Evolutionary conservation across 2,113 vertebrate species (phyloP).

Genomic region (Thinocorus orbignyianus): DNA sequence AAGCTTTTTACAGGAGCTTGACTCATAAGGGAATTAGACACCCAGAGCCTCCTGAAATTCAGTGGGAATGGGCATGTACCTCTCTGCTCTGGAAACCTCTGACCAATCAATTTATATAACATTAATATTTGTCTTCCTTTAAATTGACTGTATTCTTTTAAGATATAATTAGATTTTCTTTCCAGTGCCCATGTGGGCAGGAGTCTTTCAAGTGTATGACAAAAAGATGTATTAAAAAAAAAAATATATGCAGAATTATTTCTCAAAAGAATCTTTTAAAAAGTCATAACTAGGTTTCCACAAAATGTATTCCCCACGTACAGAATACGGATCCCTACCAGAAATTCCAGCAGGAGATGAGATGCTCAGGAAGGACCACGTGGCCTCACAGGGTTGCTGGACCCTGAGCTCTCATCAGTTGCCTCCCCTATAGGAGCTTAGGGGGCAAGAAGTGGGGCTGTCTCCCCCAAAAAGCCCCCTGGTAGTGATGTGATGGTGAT

Average conservation of each 20-base stretch:
- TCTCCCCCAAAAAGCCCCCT: not conserved
- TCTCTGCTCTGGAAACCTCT: not conserved
- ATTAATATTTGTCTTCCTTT: slow-evolving; percentile 20
- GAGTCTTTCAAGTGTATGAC: not conserved
- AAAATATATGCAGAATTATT: not conserved
- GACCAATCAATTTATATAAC: not conserved
- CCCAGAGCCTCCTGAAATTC: not conserved
- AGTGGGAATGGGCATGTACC: not conserved
- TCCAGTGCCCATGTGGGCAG: not conserved
- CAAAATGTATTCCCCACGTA: not conserved
- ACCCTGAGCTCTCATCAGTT: not conserved
- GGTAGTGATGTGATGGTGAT: not conserved
- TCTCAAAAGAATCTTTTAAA: not conserved
- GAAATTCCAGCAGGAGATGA: rapidly evolving
- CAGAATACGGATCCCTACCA: not conserved
- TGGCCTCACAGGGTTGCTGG: too few species aligned
- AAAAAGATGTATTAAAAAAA: slow-evolving; percentile 1
- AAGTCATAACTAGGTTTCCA: not conserved
- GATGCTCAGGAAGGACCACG: not conserved
- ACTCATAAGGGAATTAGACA: not conserved
- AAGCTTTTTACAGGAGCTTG: not conserved
- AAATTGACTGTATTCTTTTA: slow-evolving; percentile 32
- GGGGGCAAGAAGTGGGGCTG: not conserved
- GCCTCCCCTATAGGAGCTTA: not conserved
- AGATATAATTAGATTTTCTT: slow-evolving; percentile 20